These are phyloP conservation scores for Brachystomella parvula DNA, from an alignment of 1,140 invertebrate genomes.

Conservation along the genomic window DNA sequence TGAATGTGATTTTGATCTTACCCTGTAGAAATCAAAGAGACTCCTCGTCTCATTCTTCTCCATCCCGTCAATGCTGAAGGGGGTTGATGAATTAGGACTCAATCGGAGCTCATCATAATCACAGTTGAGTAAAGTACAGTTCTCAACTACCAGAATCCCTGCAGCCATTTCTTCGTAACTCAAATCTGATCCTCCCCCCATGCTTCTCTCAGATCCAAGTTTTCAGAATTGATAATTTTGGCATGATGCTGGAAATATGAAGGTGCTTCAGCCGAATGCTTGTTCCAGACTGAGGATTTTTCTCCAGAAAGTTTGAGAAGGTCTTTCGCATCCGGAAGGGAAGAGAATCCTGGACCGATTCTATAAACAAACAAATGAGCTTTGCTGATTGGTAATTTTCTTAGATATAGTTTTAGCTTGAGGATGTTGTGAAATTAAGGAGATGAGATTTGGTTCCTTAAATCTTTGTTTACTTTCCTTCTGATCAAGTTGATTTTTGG, in stretches of 20 bases:
- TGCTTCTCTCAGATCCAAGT: neutral
- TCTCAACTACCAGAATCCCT: neutral
- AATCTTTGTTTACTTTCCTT: neutral
- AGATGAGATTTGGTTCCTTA: neutral
- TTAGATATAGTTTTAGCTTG: neutral
- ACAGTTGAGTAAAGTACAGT: neutral
- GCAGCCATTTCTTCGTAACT: neutral
- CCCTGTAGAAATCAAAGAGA: slow-evolving; percentile 5
- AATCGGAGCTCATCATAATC: neutral
- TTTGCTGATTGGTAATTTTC: neutral
- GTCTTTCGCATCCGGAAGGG: too few species aligned
- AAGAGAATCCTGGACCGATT: too few species aligned
- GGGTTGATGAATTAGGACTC: neutral
- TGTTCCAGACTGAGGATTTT: too few species aligned
- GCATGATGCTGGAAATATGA: neutral
- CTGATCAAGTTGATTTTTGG: slow-evolving; percentile 1
- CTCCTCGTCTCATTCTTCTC: neutral
- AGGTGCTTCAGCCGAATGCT: neutral
- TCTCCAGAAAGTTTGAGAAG: too few species aligned
- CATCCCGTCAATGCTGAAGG: neutral
- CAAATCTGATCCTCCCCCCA: neutral
- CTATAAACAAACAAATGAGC: too few species aligned
- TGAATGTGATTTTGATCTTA: too few species aligned
- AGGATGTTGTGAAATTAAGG: neutral
- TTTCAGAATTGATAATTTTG: neutral